A percentile compares a stretch with the other conserved stretches of the same genome.
Evolutionary conservation across 2,113 vertebrate genomes (phyloP).

Genomic region (Phainopepla nitens): DNA sequence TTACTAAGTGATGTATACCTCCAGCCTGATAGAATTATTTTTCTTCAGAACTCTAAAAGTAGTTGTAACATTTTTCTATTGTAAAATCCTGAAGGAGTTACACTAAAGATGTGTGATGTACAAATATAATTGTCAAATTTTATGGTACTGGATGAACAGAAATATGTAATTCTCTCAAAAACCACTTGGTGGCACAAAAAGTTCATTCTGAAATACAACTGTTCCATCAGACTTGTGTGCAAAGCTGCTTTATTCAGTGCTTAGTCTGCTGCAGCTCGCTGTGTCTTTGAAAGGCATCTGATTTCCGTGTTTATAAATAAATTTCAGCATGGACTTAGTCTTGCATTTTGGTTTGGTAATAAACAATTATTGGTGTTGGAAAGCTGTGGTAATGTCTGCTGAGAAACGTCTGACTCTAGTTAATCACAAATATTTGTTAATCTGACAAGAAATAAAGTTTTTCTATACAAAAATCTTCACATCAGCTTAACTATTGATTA

Average conservation of each 20-base stretch:
- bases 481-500: background rate
- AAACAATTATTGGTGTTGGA: background rate
- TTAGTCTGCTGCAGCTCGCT: background rate
- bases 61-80: background rate
- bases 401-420: background rate
- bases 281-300: background rate
- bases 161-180: background rate
- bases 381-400: background rate
- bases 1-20: background rate
- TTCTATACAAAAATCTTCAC: background rate
- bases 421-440: background rate
- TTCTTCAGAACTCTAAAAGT: background rate
- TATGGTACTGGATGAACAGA: background rate
- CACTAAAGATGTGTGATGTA: background rate
- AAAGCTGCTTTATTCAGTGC: background rate
- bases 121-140: background rate
- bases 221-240: rapidly evolving
- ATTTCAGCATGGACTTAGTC: background rate
- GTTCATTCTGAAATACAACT: background rate
- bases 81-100: background rate
- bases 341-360: background rate
- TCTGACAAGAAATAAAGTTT: background rate
- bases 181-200: conserved; percentile 22
- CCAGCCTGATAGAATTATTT: background rate
- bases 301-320: background rate